Evolutionary conservation across 2,888 invertebrate genomes (phyloP).

Genomic region (Punctoribates punctum): DNA sequence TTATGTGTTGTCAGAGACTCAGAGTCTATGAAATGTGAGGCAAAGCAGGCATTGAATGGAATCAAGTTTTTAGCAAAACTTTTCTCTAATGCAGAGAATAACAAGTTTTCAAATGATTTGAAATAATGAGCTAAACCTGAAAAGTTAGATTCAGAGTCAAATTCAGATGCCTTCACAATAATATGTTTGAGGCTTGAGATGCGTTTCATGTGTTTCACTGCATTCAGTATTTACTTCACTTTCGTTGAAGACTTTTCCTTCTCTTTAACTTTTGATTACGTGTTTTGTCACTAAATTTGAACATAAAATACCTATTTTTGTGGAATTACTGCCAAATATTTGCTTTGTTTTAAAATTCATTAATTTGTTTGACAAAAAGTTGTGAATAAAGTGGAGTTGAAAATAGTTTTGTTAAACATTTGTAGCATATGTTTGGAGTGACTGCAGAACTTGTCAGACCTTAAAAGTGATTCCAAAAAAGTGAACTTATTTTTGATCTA

Average conservation of each 20-base stretch:
- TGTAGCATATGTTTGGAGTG: slow-evolving; percentile 12
- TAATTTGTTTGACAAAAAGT: too few relatives aligned
- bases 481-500: not conserved
- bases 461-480: not conserved
- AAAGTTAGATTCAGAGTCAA: not conserved
- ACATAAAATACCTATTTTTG: too few relatives aligned
- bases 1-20: not conserved
- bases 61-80: too few relatives aligned
- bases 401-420: not conserved
- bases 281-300: too few relatives aligned
- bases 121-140: not conserved
- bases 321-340: too few relatives aligned
- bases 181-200: not conserved
- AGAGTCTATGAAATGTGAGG: too few relatives aligned
- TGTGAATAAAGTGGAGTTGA: not conserved
- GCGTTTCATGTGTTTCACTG: too few relatives aligned
- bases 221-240: not conserved
- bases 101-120: too few relatives aligned
- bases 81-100: too few relatives aligned
- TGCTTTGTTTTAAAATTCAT: too few relatives aligned
- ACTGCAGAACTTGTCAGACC: not conserved
- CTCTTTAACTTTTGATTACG: too few relatives aligned
- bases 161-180: not conserved
- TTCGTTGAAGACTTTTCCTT: not conserved
- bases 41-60: too few relatives aligned